Evolutionary conservation across 2,797 vertebrate genomes (phyloP).

Genomic region (Alca torda): DNA sequence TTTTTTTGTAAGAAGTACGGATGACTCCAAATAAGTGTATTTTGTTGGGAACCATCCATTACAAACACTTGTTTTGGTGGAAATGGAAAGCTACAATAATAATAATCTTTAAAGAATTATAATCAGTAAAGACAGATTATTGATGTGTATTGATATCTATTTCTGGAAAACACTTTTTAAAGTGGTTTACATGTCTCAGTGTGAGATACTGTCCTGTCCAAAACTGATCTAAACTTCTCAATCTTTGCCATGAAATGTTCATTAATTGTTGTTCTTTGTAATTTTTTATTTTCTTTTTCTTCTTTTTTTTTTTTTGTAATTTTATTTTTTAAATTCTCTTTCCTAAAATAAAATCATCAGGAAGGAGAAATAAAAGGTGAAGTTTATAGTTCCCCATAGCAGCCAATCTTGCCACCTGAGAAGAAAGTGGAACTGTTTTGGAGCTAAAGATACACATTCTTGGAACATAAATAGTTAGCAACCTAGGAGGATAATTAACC

Average conservation of each 20-base stretch:
- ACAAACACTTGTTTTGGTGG: neutral
- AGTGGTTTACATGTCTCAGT: neutral
- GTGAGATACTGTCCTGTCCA: neutral
- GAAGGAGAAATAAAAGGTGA: neutral
- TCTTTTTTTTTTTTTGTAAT: too few species aligned
- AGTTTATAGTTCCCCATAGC: neutral
- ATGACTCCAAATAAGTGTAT: neutral
- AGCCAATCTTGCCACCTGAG: neutral
- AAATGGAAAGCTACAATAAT: neutral
- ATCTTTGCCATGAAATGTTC: neutral
- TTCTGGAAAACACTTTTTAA: neutral
- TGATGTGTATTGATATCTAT: neutral
- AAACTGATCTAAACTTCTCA: neutral
- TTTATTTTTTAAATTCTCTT: neutral
- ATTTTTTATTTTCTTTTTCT: too few species aligned
- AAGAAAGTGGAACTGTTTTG: neutral
- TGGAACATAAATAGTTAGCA: neutral
- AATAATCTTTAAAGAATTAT: neutral
- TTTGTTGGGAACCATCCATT: neutral
- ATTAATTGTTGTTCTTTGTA: neutral
- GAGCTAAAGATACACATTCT: neutral
- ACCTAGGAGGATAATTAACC: neutral
- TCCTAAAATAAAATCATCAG: neutral
- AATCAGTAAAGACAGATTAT: neutral
- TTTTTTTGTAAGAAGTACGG: neutral